Base-by-base conservation (phyloP, 2,113 vertebrate species). In the Tamias sibiricus region DNA sequence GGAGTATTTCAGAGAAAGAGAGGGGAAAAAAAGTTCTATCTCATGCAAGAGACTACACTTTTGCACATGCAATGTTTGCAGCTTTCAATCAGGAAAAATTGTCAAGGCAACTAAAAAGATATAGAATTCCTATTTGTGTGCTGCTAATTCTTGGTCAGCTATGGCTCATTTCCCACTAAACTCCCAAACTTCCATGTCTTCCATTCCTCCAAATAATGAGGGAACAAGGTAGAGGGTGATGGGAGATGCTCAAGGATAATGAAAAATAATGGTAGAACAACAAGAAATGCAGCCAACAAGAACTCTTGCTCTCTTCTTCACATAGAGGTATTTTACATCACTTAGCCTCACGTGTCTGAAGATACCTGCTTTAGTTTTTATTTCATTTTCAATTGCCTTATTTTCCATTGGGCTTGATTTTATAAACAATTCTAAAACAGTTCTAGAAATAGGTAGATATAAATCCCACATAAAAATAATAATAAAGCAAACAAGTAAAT, bases 41-140 rank as follows among this genome's bases (percentile, higher is more conserved):
- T 69, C 68, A 87, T 68, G n/a, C 72, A 95, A 87, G 77, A 80
- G 44, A 57, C 35, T 35, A 54, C 54, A 81, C 13, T 79, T 69
- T 64, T 42, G 35, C 52, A 88, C 44, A 81, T 24, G 22, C 16
- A 72, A 8, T 76, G 37, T 44, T 14, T 37, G 77, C 82, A 71
- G 76, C 59, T 95, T 52, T 92, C 19, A 77, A 85, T n/a, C 42
- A 91, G 44, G 64, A 91, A 85, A 79, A 57, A 90, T 7, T 82
- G 72, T 94, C 91, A 76, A 89, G 91, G 89, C 82, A 79, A 86
- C 91, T 79, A 68, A 87, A 88, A 93, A 72, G 90, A 94, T 32
- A 62, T 30, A 28, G 20, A 20, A 22, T 90, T 94, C 40, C 69
- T 93, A 40, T 83, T 42, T 84, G 32, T 37, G 10, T 35, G 30